Conservation (phyloP, 2,113 vertebrate species). For the Sylvietta virens region DNA sequence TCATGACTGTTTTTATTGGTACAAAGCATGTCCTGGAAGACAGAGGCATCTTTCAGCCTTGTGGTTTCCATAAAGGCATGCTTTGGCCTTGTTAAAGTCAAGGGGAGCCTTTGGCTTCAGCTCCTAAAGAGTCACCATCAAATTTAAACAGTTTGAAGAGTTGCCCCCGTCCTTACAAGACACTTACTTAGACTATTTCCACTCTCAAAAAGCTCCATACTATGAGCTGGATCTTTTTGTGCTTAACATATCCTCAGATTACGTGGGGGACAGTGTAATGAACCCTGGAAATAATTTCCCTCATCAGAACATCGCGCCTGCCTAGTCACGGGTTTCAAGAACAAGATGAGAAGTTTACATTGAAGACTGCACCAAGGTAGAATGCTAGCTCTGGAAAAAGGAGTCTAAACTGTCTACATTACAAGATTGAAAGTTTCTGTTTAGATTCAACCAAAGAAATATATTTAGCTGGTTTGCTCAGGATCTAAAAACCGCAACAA, state of each 20-base stretch:
- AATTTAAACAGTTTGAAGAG: background rate
- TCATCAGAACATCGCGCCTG: background rate
- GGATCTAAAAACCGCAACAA: background rate
- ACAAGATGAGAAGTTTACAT: background rate
- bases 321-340: accelerated
- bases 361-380: background rate
- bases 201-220: background rate
- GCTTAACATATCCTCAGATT: background rate
- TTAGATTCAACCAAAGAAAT: background rate
- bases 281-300: background rate
- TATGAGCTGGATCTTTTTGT: background rate
- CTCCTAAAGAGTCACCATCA: background rate
- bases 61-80: background rate
- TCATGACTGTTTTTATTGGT: background rate
- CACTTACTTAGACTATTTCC: background rate
- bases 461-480: background rate
- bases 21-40: background rate
- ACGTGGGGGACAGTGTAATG: background rate
- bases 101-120: background rate
- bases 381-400: background rate
- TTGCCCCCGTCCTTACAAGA: background rate
- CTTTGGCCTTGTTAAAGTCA: background rate
- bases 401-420: background rate
- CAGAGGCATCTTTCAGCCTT: background rate
- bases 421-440: background rate